Percentiles rank a stretch among this genome's conserved stretches.
Conservation (phyloP, 2,797 vertebrate genomes). For the Phrynocephalus forsythii region DNA sequence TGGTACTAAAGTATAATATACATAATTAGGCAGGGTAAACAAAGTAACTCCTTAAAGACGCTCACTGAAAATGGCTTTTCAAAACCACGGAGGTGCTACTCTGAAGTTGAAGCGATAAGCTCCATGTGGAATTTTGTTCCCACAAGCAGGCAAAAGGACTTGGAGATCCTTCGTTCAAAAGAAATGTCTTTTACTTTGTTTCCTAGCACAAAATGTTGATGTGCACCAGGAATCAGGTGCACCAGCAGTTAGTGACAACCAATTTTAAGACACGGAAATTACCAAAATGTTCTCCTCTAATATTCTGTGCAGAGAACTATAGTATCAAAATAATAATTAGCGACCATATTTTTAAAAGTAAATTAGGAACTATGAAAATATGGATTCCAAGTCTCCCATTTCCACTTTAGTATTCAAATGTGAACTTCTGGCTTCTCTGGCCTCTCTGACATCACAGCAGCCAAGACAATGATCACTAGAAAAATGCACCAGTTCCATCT, state of each 20-base stretch:
- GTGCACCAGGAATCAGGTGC: neutral
- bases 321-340: neutral
- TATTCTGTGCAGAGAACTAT: neutral
- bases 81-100: neutral
- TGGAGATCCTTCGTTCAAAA: neutral
- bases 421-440: neutral
- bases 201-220: neutral
- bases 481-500: neutral
- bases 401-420: neutral
- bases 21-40: neutral
- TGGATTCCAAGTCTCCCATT: neutral
- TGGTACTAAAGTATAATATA: neutral
- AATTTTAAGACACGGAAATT: conserved; percentile 8
- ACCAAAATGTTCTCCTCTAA: neutral
- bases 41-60: neutral
- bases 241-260: neutral
- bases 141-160: neutral
- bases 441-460: neutral
- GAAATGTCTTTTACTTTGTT: neutral
- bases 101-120: neutral
- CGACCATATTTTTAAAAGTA: neutral
- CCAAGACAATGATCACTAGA: neutral
- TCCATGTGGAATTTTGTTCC: neutral
- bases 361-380: neutral
- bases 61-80: conserved; percentile 2